Evolutionary conservation across 2,113 vertebrate genomes (phyloP).

Genomic region (Leptobrachium leishanense): DNA sequence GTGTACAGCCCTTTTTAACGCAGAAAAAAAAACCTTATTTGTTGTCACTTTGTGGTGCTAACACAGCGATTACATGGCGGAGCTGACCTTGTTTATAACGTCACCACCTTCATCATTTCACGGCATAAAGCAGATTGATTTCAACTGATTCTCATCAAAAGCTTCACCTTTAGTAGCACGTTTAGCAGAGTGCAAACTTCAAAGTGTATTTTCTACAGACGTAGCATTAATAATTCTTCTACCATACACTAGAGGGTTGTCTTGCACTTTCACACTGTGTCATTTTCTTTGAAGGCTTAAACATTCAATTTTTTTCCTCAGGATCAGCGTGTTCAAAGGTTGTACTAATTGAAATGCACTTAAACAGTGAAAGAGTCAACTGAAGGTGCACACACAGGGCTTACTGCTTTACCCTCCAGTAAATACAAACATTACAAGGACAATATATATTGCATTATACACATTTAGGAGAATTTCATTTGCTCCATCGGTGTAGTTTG

Average conservation of each 20-base stretch:
- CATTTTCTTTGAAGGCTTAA: not conserved
- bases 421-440: not conserved
- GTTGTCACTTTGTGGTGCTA: not conserved
- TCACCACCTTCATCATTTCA: not conserved
- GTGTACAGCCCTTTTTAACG: constrained; percentile 16
- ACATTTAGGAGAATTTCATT: too few relatives aligned
- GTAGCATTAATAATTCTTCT: not conserved
- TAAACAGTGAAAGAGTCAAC: constrained; percentile 26
- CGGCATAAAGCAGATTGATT: not conserved
- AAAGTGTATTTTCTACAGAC: not conserved
- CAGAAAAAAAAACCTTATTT: not conserved
- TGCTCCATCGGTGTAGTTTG: too few relatives aligned
- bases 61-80: not conserved
- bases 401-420: not conserved
- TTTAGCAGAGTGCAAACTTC: not conserved
- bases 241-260: constrained; percentile 37
- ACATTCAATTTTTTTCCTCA: not conserved
- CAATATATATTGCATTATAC: too few relatives aligned
- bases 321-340: constrained; percentile 32
- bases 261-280: constrained; percentile 27
- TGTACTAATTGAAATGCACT: constrained; percentile 26
- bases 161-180: not conserved
- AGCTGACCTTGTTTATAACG: not conserved
- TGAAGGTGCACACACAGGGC: constrained; percentile 20
- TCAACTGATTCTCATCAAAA: not conserved